Evolutionary conservation across 2,888 invertebrate species (phyloP), one percentile per base, ranked within the genome.

Genomic region (Endotricha flammealis): DNA sequence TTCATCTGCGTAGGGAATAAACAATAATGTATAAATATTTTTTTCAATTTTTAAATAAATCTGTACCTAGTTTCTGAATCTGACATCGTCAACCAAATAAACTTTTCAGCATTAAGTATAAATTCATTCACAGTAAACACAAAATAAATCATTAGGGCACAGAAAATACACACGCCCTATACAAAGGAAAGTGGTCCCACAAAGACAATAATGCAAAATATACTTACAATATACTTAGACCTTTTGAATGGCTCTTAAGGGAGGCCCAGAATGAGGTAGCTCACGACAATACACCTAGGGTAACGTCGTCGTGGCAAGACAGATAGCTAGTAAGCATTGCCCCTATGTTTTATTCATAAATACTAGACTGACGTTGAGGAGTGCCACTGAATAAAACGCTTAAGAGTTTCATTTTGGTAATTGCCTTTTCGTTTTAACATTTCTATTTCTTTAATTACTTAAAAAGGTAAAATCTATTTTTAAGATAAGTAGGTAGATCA

Each of bases 331-430:
- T 41, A 49, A 20, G 29, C 20, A 42, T 48, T 53, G 45, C 53
- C 43, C 34, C 24, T 33, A 68, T 67, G 69, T 68, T 59, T 67
- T 66, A 67, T 67, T 67, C 69, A 67, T 66, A 57, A 49, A 43
- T 44, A 42, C 31, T 29, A 16, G 22, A 39, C 38, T 36, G n/a
- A n/a, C n/a, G n/a, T n/a, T n/a, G 42, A 44, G 46, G 38, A 41
- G 38, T 40, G 41, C 42, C 54, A 54, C 49, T 62, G 63, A 59
- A 57, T 64, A 20, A 22, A 28, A 29, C 12, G 63, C 63, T 62
- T 67, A 59, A 69, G 70, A 65, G 58, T 55, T 67, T 56, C 47
- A 56, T 53, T 56, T 53, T 33, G 47, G 44, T 59, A 54, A 59
- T 49, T 49, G 39, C 29, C 32, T 32, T 20, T 16, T 24, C 9